Evolutionary conservation across 2,888 invertebrate genomes (phyloP), one percentile per base, ranked within the genome.

Genomic region (Xanthorhoe spadicearia): DNA sequence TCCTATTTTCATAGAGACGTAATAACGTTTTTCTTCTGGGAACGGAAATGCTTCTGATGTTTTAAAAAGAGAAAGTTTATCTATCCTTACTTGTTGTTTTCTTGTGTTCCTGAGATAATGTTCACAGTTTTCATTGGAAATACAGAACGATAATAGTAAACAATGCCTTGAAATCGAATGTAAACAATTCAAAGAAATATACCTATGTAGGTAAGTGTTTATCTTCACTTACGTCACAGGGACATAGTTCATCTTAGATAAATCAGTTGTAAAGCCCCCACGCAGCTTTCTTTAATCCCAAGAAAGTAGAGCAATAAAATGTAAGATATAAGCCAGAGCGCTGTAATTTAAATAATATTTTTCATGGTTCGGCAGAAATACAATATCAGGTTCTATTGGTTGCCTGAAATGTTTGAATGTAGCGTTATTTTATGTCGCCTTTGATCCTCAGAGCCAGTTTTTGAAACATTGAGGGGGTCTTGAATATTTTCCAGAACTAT

Each of bases 301-400:
- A 38, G 2, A 38, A 8, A 38, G 10, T 18, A 49, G 18, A 18
- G 17, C 35, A 54, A 35, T 54, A 54, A 54, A 54, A 17, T 54
- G 38, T 54, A 17, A 6, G 55, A 55, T 43, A 55, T n/a, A 55
- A 55, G 54, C 54, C 54, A 17, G 54, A 35, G 17, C 7, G 49
- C 17, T 49, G 17, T 9, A 49, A 38, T 38, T 38, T 38, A 38
- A 8, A 38, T 38, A 38, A 38, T 38, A 38, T 23, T 23, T 23
- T 23, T 23, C 35, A 38, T 8, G 35, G 35, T 38, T 38, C 9
- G 35, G 35, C 35, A 38, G 35, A 38, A 38, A 38, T 38, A 38
- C 35, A 38, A 9, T 38, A 38, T 9, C 35, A 9, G 35, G 8
- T 38, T 10, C 35, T 38, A 38, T 38, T 38, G 10, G 35, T 38